A percentile compares a stretch with the other conserved stretches of the same genome.
These are phyloP conservation scores for Acanthochromis polyacanthus DNA, from an alignment of 2,113 vertebrate species.

Conservation along the genomic window DNA sequence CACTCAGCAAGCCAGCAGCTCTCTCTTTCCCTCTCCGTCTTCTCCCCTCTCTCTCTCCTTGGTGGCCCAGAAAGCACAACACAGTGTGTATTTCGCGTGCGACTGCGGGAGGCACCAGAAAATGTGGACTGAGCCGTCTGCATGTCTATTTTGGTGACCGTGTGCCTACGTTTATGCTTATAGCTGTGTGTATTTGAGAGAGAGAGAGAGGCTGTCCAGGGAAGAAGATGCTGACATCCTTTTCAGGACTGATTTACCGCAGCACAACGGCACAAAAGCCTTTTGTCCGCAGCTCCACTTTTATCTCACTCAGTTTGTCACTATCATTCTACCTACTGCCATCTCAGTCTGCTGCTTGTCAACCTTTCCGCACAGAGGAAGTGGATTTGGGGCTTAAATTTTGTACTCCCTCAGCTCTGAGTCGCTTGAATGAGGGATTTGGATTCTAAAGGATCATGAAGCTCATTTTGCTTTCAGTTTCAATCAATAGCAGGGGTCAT, in stretches of 20 bases:
- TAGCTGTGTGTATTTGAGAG: background rate
- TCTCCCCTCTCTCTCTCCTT: conserved; percentile 13
- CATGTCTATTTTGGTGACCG: conserved; percentile 56
- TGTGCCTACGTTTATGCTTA: conserved; percentile 9
- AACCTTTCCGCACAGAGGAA: conserved; percentile 31
- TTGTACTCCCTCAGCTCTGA: conserved; percentile 32
- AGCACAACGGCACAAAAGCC: conserved; percentile 54
- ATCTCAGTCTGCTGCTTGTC: conserved; percentile 17
- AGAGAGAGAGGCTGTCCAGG: background rate
- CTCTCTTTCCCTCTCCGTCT: background rate
- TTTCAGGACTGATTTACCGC: conserved; percentile 63
- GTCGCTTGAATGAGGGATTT: conserved; percentile 33
- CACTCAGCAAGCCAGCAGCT: conserved; percentile 59
- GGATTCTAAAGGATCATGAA: background rate
- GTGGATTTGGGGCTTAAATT: conserved; percentile 40
- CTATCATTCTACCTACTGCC: conserved; percentile 40
- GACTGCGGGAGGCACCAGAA: conserved; percentile 52
- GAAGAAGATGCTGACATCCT: conserved; percentile 54
- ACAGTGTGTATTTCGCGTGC: conserved; percentile 54
- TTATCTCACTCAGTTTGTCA: conserved; percentile 50
- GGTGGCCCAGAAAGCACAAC: conserved; percentile 62
- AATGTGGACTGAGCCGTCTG: conserved; percentile 49
- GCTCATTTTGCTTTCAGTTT: conserved; percentile 24
- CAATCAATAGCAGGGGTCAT: conserved; percentile 8
- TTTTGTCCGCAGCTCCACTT: conserved; percentile 50